phyloP scores from a whole-genome alignment of 2,888 invertebrate genomes.

The Drosophila ezoana region DNA sequence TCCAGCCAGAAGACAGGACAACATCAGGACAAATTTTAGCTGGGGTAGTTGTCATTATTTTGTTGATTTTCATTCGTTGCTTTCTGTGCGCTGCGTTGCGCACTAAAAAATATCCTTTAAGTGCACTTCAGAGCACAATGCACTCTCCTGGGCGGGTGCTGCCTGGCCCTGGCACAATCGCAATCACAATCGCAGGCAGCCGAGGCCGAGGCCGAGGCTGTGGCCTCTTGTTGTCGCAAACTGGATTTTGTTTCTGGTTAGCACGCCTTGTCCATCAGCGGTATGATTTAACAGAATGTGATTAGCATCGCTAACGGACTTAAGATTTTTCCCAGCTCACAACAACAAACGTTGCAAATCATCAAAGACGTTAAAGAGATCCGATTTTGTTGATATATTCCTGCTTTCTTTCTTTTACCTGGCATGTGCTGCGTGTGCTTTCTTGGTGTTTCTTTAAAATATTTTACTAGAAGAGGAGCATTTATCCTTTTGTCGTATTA shows the following conservation, averaged over 20 bases:
- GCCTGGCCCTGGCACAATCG: constrained; percentile 3
- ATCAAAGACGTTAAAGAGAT: constrained; percentile 11
- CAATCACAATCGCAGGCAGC: constrained; percentile 3
- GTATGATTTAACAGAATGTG: constrained; percentile 51
- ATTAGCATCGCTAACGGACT: constrained; percentile 44
- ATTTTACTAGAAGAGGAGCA: background rate
- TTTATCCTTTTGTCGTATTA: too few relatives aligned
- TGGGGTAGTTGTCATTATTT: constrained; percentile 79
- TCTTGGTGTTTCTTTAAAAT: background rate
- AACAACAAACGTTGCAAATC: constrained; percentile 35
- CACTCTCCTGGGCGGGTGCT: constrained; percentile 58
- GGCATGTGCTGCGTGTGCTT: background rate
- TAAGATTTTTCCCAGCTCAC: constrained; percentile 14
- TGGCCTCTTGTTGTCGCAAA: constrained; percentile 27
- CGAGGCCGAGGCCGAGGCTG: constrained; percentile 5
- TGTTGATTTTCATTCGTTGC: constrained; percentile 65
- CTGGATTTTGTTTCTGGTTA: constrained; percentile 38
- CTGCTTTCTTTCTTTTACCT: background rate
- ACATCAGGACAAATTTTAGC: constrained; percentile 40
- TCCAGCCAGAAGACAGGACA: constrained; percentile 33
- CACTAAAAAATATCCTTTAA: constrained; percentile 69
- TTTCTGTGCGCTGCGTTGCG: constrained; percentile 50
- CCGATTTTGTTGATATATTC: constrained; percentile 11
- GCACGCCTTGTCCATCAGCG: constrained; percentile 35
- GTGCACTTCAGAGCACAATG: constrained; percentile 80